phyloP scores from a whole-genome alignment of 2,113 vertebrate genomes.

The Xiphorhynchus elegans region DNA sequence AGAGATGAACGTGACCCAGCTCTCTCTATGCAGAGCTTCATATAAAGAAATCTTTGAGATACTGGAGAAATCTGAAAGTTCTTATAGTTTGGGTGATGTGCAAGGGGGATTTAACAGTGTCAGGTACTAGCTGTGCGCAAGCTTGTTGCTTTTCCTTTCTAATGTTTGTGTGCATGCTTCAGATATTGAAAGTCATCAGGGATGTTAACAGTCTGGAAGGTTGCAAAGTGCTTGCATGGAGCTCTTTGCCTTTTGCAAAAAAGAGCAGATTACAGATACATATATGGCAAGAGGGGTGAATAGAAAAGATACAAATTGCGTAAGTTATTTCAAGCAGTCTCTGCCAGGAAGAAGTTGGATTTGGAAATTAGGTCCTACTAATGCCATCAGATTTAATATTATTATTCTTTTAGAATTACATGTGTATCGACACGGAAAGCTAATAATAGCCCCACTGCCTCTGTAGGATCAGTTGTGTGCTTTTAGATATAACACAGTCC shows the following conservation, averaged over 20 bases:
- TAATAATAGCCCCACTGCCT: not conserved
- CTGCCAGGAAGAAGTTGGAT: not conserved
- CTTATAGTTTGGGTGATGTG: not conserved
- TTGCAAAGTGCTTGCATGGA: not conserved
- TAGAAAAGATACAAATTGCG: not conserved
- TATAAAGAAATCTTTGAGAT: not conserved
- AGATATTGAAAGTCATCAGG: not conserved
- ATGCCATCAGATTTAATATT: not conserved
- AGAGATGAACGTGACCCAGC: accelerated
- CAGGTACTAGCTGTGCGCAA: accelerated
- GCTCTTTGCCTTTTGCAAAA: not conserved
- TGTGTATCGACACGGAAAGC: not conserved
- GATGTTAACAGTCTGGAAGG: not conserved
- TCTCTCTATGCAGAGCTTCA: not conserved
- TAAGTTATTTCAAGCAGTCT: not conserved
- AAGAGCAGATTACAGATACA: not conserved
- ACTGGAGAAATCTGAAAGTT: not conserved
- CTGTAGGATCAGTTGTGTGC: not conserved
- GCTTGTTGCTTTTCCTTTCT: not conserved
- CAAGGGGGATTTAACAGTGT: not conserved
- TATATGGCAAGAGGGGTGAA: not conserved
- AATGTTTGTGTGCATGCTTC: not conserved
- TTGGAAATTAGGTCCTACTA: not conserved
- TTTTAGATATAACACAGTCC: not conserved
- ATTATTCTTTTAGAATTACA: not conserved